A percentile compares a stretch with the other conserved stretches of the same genome.
phyloP scores from a whole-genome alignment of 1,140 invertebrate genomes.

The Stenopsyche tienmushanensis region DNA sequence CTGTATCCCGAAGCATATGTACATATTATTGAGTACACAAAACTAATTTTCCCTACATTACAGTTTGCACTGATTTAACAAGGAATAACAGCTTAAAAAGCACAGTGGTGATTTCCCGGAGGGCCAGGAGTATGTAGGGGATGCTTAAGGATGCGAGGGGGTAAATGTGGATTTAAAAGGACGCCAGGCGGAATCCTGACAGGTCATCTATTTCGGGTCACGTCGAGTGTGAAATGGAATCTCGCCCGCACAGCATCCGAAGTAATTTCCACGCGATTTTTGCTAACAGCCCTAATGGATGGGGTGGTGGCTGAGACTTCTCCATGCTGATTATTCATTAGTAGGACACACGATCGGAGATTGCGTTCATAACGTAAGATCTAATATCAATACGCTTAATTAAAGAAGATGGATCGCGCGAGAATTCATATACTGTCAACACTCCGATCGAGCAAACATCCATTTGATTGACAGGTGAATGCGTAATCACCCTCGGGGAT shows the following conservation, averaged over 20 bases:
- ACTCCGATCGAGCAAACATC: neutral
- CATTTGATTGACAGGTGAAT: constrained; percentile 18
- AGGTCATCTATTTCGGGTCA: constrained; percentile 40
- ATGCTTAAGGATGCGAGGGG: neutral
- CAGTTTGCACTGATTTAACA: constrained; percentile 18
- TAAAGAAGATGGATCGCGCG: too few species aligned
- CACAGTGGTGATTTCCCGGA: constrained; percentile 33
- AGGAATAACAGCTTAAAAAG: constrained; percentile 21
- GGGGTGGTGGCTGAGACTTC: too few species aligned
- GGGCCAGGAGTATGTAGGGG: constrained; percentile 16
- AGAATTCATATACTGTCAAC: too few species aligned
- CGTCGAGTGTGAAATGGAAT: constrained; percentile 40
- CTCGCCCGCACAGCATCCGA: neutral
- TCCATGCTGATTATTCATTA: too few species aligned
- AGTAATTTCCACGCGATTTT: constrained; percentile 20
- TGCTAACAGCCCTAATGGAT: constrained; percentile 9
- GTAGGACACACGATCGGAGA: too few species aligned
- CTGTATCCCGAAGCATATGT: too few species aligned
- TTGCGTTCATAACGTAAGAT: too few species aligned
- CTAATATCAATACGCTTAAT: too few species aligned
- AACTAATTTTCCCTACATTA: neutral
- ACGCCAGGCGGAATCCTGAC: constrained; percentile 18
- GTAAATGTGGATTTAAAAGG: constrained; percentile 1
- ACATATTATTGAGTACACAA: too few species aligned
- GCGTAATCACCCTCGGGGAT: neutral